Percentiles rank a stretch among this genome's conserved stretches.
phyloP scores from a whole-genome alignment of 2,797 vertebrate genomes.

The Channa striata region DNA sequence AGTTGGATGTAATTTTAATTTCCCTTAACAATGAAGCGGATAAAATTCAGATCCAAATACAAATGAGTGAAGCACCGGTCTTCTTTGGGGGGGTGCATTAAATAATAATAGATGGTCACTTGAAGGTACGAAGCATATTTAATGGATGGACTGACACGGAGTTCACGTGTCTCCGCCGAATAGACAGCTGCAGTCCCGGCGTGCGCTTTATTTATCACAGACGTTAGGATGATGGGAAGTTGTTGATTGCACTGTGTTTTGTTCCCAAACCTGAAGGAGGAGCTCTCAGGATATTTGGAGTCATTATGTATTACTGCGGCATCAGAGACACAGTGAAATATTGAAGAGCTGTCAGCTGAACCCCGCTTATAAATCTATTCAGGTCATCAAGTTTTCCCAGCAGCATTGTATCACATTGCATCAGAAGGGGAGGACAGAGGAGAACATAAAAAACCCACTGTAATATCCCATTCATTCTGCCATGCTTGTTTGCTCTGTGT shows the following conservation, averaged over 20 bases:
- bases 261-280: conserved; percentile 40
- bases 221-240: conserved; percentile 12
- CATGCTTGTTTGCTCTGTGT: conserved; percentile 27
- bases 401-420: conserved; percentile 71
- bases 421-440: conserved; percentile 59
- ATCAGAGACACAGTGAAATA: conserved; percentile 67
- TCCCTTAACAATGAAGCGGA: neutral
- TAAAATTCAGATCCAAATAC: too few species aligned
- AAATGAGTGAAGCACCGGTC: too few species aligned
- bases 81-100: neutral
- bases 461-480: conserved; percentile 58
- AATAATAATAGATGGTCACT: conserved; percentile 6
- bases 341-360: conserved; percentile 75
- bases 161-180: neutral
- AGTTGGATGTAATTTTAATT: conserved; percentile 14
- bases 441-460: conserved; percentile 37
- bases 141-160: neutral
- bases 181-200: neutral
- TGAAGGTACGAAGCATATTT: neutral
- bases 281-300: conserved; percentile 43
- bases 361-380: conserved; percentile 70
- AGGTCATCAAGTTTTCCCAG: conserved; percentile 71
- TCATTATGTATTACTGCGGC: conserved; percentile 58
- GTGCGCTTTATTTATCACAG: conserved; percentile 20
- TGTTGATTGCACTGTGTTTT: conserved; percentile 47